These are phyloP conservation scores for Diarsia rubi DNA, from an alignment of 2,888 invertebrate genomes.

Conservation along the genomic window DNA sequence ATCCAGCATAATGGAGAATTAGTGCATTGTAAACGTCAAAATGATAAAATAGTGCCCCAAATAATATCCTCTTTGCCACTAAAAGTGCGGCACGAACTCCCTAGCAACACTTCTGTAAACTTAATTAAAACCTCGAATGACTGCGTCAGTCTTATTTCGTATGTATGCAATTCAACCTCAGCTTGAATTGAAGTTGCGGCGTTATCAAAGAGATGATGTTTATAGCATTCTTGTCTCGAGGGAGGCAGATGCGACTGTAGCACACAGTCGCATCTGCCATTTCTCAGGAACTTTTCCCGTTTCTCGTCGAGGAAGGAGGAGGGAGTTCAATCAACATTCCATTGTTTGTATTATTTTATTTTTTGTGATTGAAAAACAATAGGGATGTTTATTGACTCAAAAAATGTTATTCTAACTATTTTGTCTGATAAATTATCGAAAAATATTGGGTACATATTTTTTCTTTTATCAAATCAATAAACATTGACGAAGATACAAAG, in stretches of 20 bases:
- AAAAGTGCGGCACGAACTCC: neutral
- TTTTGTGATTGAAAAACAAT: neutral
- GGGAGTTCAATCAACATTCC: neutral
- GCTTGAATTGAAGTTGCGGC: neutral
- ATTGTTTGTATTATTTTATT: neutral
- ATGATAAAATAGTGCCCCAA: too few relatives aligned
- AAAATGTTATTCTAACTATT: too few relatives aligned
- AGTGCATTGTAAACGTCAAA: too few relatives aligned
- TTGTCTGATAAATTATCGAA: too few relatives aligned
- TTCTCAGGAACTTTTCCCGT: neutral
- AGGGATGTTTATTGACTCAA: too few relatives aligned
- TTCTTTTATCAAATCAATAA: too few relatives aligned
- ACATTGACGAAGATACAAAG: too few relatives aligned
- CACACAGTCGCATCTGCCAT: conserved; percentile 9
- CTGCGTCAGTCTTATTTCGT: neutral
- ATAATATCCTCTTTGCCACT: too few relatives aligned
- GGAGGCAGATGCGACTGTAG: neutral
- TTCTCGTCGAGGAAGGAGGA: neutral
- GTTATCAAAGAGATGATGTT: conserved; percentile 26
- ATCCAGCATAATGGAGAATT: too few relatives aligned
- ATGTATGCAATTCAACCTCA: conserved; percentile 24
- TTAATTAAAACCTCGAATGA: neutral
- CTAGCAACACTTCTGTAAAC: neutral
- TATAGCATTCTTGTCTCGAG: conserved; percentile 4
- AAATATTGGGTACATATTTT: too few relatives aligned